Evolutionary conservation across 2,113 vertebrate genomes (phyloP).

Genomic region (Colius striatus): DNA sequence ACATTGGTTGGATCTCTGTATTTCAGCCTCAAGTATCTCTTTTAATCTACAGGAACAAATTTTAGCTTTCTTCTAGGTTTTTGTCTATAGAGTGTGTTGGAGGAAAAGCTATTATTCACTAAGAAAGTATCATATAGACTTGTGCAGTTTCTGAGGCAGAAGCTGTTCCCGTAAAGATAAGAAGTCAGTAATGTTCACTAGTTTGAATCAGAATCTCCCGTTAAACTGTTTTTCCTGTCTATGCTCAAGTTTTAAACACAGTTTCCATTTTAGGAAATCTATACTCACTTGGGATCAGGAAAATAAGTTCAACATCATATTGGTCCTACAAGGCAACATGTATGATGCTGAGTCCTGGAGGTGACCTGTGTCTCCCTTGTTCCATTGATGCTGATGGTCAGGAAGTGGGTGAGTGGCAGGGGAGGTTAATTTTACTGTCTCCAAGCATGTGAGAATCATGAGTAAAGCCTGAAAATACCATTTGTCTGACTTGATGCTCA

Average conservation of each 20-base stretch:
- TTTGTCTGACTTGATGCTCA: not conserved
- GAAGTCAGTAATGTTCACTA: not conserved
- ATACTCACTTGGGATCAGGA: not conserved
- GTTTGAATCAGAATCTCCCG: not conserved
- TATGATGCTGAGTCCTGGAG: not conserved
- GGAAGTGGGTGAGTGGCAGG: not conserved
- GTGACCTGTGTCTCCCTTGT: not conserved
- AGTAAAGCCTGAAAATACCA: not conserved
- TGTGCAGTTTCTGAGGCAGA: not conserved
- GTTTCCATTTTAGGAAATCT: not conserved
- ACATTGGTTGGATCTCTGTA: not conserved
- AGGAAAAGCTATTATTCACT: not conserved
- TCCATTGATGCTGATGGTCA: not conserved
- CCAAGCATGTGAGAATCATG: not conserved
- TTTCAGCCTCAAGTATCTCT: not conserved
- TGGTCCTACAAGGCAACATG: not conserved
- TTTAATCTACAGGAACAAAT: not conserved
- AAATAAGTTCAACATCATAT: not conserved
- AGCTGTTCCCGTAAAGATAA: not conserved
- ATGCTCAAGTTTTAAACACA: not conserved
- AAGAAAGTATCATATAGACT: not conserved
- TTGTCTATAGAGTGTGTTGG: not conserved
- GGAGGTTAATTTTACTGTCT: not conserved
- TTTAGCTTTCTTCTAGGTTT: not conserved
- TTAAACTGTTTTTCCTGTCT: not conserved